These are phyloP conservation scores for Bilobella aurantiaca DNA, from an alignment of 1,140 invertebrate species.

Conservation along the genomic window DNA sequence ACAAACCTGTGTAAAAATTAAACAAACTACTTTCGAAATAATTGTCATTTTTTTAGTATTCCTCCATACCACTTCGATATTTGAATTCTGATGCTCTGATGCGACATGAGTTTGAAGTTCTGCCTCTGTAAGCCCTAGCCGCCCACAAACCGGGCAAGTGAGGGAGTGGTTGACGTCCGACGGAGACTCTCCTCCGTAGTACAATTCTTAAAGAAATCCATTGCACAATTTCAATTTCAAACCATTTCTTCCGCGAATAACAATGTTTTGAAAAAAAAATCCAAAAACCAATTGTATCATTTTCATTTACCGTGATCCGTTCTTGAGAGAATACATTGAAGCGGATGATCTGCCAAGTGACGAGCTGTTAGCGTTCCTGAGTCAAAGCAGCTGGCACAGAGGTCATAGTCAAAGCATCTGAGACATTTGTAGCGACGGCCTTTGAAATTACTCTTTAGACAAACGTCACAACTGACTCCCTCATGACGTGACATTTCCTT, in stretches of 20 bases:
- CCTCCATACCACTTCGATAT: conserved; percentile 67
- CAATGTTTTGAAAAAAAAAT: no score
- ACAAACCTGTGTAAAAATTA: conserved; percentile 57
- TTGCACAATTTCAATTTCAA: no score
- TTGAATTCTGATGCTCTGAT: conserved; percentile 71
- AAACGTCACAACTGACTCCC: conserved; percentile 96
- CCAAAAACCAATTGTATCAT: no score
- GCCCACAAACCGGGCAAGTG: conserved; percentile 91
- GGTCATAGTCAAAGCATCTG: conserved; percentile 97
- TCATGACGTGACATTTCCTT: conserved; percentile 36
- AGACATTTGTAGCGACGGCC: conserved; percentile 96
- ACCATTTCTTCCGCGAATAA: no score
- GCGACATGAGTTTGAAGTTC: conserved; percentile 86
- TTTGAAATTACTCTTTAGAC: conserved; percentile 94
- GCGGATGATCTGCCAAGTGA: conserved; percentile 89
- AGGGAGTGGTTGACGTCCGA: conserved; percentile 84
- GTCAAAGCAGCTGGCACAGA: conserved; percentile 93
- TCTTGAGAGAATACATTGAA: conserved; percentile 96
- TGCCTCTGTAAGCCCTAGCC: conserved; percentile 88
- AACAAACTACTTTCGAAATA: background rate
- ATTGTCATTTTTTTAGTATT: background rate
- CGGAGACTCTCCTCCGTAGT: conserved; percentile 86
- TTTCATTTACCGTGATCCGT: conserved; percentile 77
- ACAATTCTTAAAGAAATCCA: no score
- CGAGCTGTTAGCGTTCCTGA: conserved; percentile 81